Percentiles rank a stretch among this genome's conserved stretches.
Conservation (phyloP, 1,140 invertebrate species). For the Drosophila sproati region DNA sequence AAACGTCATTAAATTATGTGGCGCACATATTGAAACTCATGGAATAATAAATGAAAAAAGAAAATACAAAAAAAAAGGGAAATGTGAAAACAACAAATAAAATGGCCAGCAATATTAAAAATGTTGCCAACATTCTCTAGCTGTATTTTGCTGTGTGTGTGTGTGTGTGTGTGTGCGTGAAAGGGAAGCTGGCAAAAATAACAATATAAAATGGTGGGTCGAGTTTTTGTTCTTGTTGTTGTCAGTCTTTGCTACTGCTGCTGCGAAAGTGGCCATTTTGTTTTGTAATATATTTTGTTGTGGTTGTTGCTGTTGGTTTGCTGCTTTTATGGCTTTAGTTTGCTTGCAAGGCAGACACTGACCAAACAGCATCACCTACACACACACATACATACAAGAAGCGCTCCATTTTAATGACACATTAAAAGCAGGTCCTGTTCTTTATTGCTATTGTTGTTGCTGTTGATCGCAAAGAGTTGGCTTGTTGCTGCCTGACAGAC, state of each 20-base stretch:
- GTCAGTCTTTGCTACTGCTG: constrained; percentile 11
- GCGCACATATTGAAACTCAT: constrained; percentile 33
- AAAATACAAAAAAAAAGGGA: not conserved
- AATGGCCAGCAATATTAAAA: constrained; percentile 44
- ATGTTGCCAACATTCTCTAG: constrained; percentile 12
- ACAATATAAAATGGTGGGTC: constrained; percentile 71
- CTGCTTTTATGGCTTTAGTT: constrained; percentile 73
- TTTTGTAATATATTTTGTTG: constrained; percentile 71
- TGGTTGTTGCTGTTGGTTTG: constrained; percentile 37
- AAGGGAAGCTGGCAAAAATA: constrained; percentile 60
- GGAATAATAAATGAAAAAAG: constrained; percentile 15
- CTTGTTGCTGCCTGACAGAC: constrained; percentile 50
- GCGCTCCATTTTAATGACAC: constrained; percentile 68
- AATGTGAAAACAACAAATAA: constrained; percentile 18
- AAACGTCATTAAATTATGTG: constrained; percentile 48
- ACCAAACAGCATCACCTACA: constrained; percentile 48
- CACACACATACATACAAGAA: constrained; percentile 15
- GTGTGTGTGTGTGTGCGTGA: not conserved
- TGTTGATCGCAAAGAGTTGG: constrained; percentile 37
- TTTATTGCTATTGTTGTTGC: constrained; percentile 32
- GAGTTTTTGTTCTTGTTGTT: constrained; percentile 46
- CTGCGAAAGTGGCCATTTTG: constrained; percentile 60
- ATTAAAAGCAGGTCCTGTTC: constrained; percentile 77
- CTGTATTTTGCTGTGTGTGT: not conserved
- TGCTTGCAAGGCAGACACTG: constrained; percentile 57